These are phyloP conservation scores for Pararge aegeria DNA, from an alignment of 1,140 invertebrate species.

Conservation along the genomic window DNA sequence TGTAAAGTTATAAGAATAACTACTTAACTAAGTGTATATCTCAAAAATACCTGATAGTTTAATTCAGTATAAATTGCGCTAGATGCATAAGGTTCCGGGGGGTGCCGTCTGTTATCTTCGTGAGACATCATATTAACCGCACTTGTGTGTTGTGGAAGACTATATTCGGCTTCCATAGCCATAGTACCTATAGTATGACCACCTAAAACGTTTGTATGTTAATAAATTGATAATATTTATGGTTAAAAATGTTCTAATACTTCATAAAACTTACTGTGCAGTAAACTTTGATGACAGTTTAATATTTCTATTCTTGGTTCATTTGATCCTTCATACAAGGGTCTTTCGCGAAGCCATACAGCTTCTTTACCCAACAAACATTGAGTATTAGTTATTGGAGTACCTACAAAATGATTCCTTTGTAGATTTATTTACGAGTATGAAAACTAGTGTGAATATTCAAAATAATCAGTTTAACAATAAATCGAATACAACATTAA, in stretches of 20 bases:
- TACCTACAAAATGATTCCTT: constrained; percentile 39
- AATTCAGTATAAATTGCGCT: constrained; percentile 74
- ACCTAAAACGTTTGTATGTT: constrained; percentile 37
- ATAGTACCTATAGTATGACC: constrained; percentile 67
- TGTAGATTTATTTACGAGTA: too few species aligned
- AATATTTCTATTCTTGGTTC: constrained; percentile 73
- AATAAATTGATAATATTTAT: neutral
- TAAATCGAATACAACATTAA: too few species aligned
- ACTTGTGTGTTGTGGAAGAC: constrained; percentile 66
- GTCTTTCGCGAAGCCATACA: constrained; percentile 68
- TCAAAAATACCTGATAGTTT: constrained; percentile 57
- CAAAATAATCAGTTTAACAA: too few species aligned
- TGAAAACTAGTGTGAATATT: too few species aligned
- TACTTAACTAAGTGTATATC: neutral
- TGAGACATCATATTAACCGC: constrained; percentile 54
- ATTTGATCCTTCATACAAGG: constrained; percentile 64
- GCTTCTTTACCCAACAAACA: constrained; percentile 71
- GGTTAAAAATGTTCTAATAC: neutral
- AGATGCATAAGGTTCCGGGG: constrained; percentile 67
- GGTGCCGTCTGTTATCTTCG: constrained; percentile 52
- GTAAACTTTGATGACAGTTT: constrained; percentile 69
- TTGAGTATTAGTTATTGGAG: constrained; percentile 64
- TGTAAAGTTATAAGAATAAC: neutral
- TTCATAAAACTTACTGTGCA: constrained; percentile 52
- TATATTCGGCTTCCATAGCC: constrained; percentile 74